Percentiles rank a stretch among this genome's conserved stretches.
These are phyloP conservation scores for Spea bombifrons DNA, from an alignment of 2,113 vertebrate genomes.

Conservation along the genomic window DNA sequence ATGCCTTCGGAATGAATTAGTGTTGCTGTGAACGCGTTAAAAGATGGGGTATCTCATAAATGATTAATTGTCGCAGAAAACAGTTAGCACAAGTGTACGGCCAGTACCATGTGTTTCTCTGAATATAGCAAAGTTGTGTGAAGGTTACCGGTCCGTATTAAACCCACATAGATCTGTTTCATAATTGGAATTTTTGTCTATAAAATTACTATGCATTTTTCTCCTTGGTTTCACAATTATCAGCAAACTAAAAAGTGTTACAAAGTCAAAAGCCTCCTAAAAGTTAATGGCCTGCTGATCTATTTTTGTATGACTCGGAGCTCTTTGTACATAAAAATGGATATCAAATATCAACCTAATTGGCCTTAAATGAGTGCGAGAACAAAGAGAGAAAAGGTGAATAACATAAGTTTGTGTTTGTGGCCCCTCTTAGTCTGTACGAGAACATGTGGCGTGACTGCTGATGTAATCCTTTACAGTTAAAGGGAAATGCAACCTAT, in stretches of 20 bases:
- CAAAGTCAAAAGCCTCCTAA: slow-evolving; percentile 42
- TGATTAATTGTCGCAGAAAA: too few species aligned
- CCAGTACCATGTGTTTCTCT: too few species aligned
- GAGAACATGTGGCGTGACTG: slow-evolving; percentile 36
- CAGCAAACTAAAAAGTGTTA: slow-evolving; percentile 31
- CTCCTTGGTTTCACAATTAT: slow-evolving; percentile 20
- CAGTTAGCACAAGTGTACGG: not conserved
- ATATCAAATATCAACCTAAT: slow-evolving; percentile 46
- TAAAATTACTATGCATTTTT: slow-evolving; percentile 11
- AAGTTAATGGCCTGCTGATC: slow-evolving; percentile 41
- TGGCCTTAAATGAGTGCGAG: slow-evolving; percentile 36
- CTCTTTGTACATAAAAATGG: slow-evolving; percentile 45
- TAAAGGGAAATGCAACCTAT: not conserved
- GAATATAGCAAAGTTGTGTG: not conserved
- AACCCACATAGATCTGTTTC: not conserved
- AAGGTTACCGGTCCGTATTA: not conserved
- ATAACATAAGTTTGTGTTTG: slow-evolving; percentile 24
- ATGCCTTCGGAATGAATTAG: too few species aligned
- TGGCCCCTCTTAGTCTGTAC: slow-evolving; percentile 24
- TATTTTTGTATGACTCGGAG: slow-evolving; percentile 38
- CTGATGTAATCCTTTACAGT: slow-evolving; percentile 21
- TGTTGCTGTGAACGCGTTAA: too few species aligned
- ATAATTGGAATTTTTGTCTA: not conserved
- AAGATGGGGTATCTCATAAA: too few species aligned
- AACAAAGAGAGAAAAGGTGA: slow-evolving; percentile 39